Conservation (phyloP, 2,888 invertebrate genomes). For the Drosophila mercatorum region DNA sequence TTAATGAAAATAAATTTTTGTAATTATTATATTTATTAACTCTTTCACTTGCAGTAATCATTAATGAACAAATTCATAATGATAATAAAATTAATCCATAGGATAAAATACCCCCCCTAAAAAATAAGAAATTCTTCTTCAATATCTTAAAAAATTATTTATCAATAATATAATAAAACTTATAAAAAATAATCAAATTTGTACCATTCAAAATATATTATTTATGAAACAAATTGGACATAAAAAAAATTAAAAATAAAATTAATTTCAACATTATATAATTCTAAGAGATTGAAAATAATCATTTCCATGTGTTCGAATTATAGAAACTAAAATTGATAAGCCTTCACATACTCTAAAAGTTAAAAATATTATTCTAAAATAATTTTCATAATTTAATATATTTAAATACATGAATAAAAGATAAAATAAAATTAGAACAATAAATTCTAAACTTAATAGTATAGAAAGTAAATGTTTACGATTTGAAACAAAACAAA, state of each 20-base stretch:
- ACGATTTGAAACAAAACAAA: constrained; percentile 86
- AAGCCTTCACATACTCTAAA: constrained; percentile 63
- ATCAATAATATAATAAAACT: background rate
- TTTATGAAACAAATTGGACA: background rate
- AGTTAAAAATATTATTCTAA: background rate
- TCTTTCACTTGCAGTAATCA: background rate
- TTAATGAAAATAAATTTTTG: background rate
- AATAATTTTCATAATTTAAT: background rate
- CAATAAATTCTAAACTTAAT: background rate
- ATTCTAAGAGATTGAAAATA: constrained; percentile 1
- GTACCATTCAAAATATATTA: constrained; percentile 2
- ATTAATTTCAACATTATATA: background rate
- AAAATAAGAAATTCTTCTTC: constrained; percentile 1
- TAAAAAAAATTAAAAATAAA: background rate
- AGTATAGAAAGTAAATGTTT: constrained; percentile 1
- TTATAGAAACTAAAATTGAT: background rate
- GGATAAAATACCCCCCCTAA: background rate
- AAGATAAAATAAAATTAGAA: background rate
- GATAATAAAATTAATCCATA: background rate
- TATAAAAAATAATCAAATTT: background rate
- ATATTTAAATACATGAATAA: background rate
- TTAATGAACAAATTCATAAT: background rate
- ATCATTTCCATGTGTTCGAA: background rate
- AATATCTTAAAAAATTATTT: background rate
- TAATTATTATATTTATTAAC: background rate